Base-by-base conservation (phyloP, 2,888 invertebrate species). In the Eumacrocentrus americanus region DNA sequence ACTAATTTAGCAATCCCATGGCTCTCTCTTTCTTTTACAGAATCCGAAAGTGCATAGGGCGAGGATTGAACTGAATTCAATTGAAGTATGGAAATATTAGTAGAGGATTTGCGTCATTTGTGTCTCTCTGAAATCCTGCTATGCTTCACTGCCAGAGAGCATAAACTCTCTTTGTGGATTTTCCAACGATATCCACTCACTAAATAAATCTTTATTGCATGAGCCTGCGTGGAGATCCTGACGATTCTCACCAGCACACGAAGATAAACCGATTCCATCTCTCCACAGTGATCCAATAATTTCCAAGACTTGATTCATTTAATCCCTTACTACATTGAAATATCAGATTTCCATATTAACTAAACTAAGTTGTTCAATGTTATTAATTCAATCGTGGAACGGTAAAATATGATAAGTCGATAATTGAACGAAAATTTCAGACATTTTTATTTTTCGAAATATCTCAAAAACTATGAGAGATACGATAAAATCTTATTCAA, bases 191-290 rank as follows among this genome's bases (percentile, higher is more conserved):
- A 50, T 55, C 37, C 44, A 23, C 55, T 56, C 38, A 35, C 60
- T 47, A 50, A 60, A 64, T 59, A 55, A 62, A 65, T 62, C 50
- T 56, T 50, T 53, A 55, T 60, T 57, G 20, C 46, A 54, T 55
- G 53, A 64, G 48, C 37, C 52, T 29, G 46, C 23, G 29, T 59
- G 53, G 51, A 52, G n/a, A 38, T 42, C 42, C 53, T 18, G 38
- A 38, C 37, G 35, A 59, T 53, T 59, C 47, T 53, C 59, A 53
- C 52, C 53, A 59, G 59, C 47, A 23, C 47, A 35, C 25, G 51
- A 35, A 38, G 53, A 38, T 46, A 47, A 59, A 59, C 59, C 52
- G 38, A 47, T 53, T 59, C 40, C 53, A 59, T 53, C 53, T 59
- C 59, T 18, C 46, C 25, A 53, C 38, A 59, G 59, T 59, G 59